Conservation (phyloP, 2,797 vertebrate species). For the Lagorchestes hirsutus region DNA sequence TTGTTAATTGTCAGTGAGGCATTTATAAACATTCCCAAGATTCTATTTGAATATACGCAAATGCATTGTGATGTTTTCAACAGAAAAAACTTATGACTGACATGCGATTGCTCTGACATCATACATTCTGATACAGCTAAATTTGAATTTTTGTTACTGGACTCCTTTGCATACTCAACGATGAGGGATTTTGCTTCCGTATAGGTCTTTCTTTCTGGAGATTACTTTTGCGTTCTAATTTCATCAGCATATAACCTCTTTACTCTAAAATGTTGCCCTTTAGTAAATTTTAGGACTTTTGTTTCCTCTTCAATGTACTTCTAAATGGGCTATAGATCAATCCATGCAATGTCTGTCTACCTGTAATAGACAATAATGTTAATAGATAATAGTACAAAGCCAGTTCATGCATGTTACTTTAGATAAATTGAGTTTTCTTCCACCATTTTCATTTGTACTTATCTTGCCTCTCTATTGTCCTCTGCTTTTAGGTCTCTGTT, state of each 20-base stretch:
- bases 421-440: slow-evolving; percentile 65
- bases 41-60: not conserved
- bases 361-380: slow-evolving; percentile 54
- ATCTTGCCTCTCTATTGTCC: slow-evolving; percentile 51
- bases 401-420: slow-evolving; percentile 24
- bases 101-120: not conserved
- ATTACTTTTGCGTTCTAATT: slow-evolving; percentile 30
- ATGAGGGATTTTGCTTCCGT: not conserved
- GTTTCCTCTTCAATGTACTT: not conserved
- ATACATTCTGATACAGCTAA: not conserved
- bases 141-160: slow-evolving; percentile 6
- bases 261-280: slow-evolving; percentile 30
- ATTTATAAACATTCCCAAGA: no score
- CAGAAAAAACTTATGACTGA: not conserved
- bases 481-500: slow-evolving; percentile 66
- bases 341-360: slow-evolving; percentile 16
- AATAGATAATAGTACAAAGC: slow-evolving; percentile 58
- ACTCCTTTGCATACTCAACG: not conserved
- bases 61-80: not conserved
- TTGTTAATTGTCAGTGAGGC: no score
- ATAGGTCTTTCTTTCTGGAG: not conserved
- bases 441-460: slow-evolving; percentile 57
- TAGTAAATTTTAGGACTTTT: not conserved
- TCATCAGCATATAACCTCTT: slow-evolving; percentile 9
- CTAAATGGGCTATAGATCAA: slow-evolving; percentile 38